Base-by-base conservation (phyloP, 2,113 vertebrate genomes). In the Phasianus colchicus region DNA sequence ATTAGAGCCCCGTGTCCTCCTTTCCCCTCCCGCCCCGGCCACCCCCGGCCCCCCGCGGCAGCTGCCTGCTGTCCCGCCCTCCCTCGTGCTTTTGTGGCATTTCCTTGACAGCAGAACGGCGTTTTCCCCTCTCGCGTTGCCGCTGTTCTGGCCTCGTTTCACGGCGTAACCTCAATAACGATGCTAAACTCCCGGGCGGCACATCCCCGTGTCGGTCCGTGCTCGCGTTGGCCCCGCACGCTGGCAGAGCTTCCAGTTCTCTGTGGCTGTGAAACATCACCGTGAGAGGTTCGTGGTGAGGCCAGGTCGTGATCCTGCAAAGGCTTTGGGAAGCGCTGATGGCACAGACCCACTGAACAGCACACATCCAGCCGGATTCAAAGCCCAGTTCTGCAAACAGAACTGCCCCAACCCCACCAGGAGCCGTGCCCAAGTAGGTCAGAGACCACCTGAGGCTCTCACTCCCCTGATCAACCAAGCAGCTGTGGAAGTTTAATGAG, bases 71-170 rank as follows among this genome's bases (percentile, higher is more conserved):
- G 3, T 15, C 14, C 70, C 3, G 36, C 43, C 58, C 55, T 76
- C 54, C 21, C 14, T 30, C 64, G 64, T 21, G 90, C 72, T 71
- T 71, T 36, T 42, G 63, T 32, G 76, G 84, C 88, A 86, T 92
- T 92, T 92, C 88, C 92, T 96, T 94, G 93, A 92, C 47, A 97
- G 91, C 95, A 92, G 71, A 93, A 13, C 60, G 10, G 70, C 61
- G 0, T 22, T 93, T 54, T 61, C 40, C 61, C 13, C 16, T 4
- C 75, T 54, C 8, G 67, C 45, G 20, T 15, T 63, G 84, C 50
- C 52, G 5, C 20, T 25, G 2, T 60, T 42, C 82, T 90, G 93
- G 80, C 94, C 92, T 87, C 92, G 2, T 96, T 96, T 92, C 78
- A 64, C 85, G 17, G 13, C 86, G 10, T 6, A 80, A 50, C 60